Base-by-base conservation (phyloP, 2,888 invertebrate genomes). In the Nymphalis polychloros region DNA sequence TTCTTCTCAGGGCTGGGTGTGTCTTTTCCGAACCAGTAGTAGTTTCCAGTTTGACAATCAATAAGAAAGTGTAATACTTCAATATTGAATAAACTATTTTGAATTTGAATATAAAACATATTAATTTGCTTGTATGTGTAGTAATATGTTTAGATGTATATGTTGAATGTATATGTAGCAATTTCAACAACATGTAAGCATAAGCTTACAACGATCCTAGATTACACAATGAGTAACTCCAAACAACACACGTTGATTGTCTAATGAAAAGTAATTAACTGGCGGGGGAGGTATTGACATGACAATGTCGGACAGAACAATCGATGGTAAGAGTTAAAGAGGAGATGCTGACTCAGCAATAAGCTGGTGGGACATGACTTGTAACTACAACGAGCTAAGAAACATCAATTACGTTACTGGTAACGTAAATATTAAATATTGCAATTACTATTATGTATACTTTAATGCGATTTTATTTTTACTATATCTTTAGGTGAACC, bases 191-290 rank as follows among this genome's bases (percentile, higher is more conserved):
- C 31, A 55, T 47, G 47, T 53, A 59, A 63, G 48, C 66, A 60
- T 52, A 48, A 64, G 67, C 70, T 41, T 49, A 68, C 71, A 77
- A 31, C 55, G 55, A 35, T 55, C 55, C 31, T 66, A 69, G 71
- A 76, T 79, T 78, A 78, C 79, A 79, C 80, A 80, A 82, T 74
- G 70, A 76, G 52, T 52, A 20, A 63, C 59, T 64, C 78, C 74
- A 77, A 79, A 80, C 78, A 81, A 79, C 69, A 78, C 67, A 67
- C 75, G 78, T 81, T 86, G 86, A 89, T 89, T 89, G 89, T 91
- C 86, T 92, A 91, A 92, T 91, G 89, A 90, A 91, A 92, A 90
- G 88, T 92, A 91, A 92, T 92, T 92, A 92, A 90, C 88, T 83
- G 83, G 75, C 75, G 70, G 76, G 81, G 75, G 78, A 74, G 74